A percentile compares a stretch with the other conserved stretches of the same genome.
Evolutionary conservation across 1,140 invertebrate genomes (phyloP).

Genomic region (Nixonia krombeini): DNA sequence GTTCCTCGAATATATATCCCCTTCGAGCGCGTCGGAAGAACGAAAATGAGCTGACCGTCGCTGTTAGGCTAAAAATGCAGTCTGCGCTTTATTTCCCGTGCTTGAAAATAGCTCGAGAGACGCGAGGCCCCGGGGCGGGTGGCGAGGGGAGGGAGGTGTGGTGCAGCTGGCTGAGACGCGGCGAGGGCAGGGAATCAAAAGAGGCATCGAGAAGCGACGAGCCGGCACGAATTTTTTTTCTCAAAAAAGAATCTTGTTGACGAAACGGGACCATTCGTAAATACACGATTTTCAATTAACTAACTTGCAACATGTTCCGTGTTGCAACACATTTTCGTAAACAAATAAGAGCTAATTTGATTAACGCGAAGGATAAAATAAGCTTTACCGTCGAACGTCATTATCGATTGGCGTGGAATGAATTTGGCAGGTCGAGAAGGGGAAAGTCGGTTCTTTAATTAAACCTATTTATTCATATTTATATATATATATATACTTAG

Average conservation of each 20-base stretch:
- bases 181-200: conserved; percentile 23
- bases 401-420: too few relatives aligned
- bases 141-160: conserved; percentile 37
- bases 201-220: conserved; percentile 10
- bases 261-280: too few relatives aligned
- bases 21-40: conserved; percentile 44
- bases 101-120: conserved; percentile 65
- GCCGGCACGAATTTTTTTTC: neutral
- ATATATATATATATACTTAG: conserved; percentile 34
- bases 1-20: conserved; percentile 43
- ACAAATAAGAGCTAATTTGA: too few relatives aligned
- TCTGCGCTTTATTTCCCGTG: conserved; percentile 67
- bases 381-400: too few relatives aligned
- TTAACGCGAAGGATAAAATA: too few relatives aligned
- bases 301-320: too few relatives aligned
- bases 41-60: conserved; percentile 65
- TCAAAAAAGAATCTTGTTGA: too few relatives aligned
- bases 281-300: too few relatives aligned
- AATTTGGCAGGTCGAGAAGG: too few relatives aligned
- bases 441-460: too few relatives aligned
- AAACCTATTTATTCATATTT: neutral
- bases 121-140: conserved; percentile 30
- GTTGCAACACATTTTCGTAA: too few relatives aligned
- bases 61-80: conserved; percentile 66
- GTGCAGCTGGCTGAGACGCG: conserved; percentile 25